Evolutionary conservation across 2,797 vertebrate species (phyloP), one percentile per base, ranked within the genome.

Genomic region (Falco rusticolus): DNA sequence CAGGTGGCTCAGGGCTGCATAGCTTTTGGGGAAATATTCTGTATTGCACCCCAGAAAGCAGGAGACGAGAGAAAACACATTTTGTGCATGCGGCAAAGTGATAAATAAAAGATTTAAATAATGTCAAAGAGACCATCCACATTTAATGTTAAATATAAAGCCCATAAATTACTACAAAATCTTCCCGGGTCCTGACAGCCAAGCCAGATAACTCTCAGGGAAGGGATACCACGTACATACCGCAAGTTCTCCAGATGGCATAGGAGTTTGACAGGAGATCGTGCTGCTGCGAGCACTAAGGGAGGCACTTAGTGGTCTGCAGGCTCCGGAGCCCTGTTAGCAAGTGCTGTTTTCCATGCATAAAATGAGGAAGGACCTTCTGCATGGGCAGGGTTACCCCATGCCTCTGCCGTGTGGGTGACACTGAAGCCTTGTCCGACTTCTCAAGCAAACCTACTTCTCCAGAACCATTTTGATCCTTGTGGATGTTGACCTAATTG

Each of bases 1-100:
- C 96, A 96, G 92, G 93, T 97, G 96, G 94, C 68, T 94, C 51
- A 63, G 41, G 75, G 69, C 57, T 71, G 92, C 87, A 92, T 64
- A 94, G 68, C 48, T 92, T 89, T 84, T 79, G 41, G 88, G 66
- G 66, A 95, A 95, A 89, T 64, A 74, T 41, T 80, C 71, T 57
- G 16, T 19, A 31, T 71, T 87, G 65, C 45, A 61, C 50, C 71
- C 53, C 68, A 71, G 84, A 92, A 95, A 76, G 64, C 18, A 5
- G 26, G 28, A 84, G 37, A 41, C 26, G 11, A 75, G 61, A 78
- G 54, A 66, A 90, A 85, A 70, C 6, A 15, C 14, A 68, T 64
- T 92, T 93, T 89, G 16, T 17, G 34, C 14, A 4, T 24, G 59
- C 24, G 64, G 13, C 26, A 47, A 77, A 85, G 29, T 21, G 45